A percentile compares a stretch with the other conserved stretches of the same genome.
Evolutionary conservation across 2,888 invertebrate species (phyloP).

Genomic region (Drosophila pseudotalamancana): DNA sequence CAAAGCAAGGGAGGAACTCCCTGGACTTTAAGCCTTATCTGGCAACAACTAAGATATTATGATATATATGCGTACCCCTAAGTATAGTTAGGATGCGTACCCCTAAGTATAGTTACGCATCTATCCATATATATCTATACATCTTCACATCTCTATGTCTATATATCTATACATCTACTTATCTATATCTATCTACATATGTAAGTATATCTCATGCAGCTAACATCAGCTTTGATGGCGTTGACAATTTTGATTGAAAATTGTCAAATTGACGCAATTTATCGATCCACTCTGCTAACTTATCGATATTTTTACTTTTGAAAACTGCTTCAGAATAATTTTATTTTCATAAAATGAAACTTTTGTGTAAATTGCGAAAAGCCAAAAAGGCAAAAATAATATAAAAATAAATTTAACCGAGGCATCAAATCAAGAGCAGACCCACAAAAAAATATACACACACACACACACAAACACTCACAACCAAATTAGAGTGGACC

Average conservation of each 20-base stretch:
- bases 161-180: too few relatives aligned
- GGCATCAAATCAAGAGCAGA: constrained; percentile 37
- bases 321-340: constrained; percentile 3
- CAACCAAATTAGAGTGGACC: constrained; percentile 29
- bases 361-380: constrained; percentile 12
- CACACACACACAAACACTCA: constrained; percentile 3
- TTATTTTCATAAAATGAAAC: not conserved
- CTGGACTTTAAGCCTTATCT: constrained; percentile 9
- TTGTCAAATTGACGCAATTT: too few relatives aligned
- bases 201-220: not conserved
- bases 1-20: constrained; percentile 6
- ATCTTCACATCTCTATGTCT: too few relatives aligned
- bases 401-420: constrained; percentile 14
- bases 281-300: not conserved
- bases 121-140: too few relatives aligned
- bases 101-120: too few relatives aligned
- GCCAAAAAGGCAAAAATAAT: not conserved
- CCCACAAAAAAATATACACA: constrained; percentile 5
- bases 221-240: not conserved
- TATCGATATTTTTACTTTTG: not conserved
- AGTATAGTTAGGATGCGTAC: too few relatives aligned
- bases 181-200: too few relatives aligned
- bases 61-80: too few relatives aligned
- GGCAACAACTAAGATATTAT: not conserved
- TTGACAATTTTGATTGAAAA: too few relatives aligned